Conservation (phyloP, 2,888 invertebrate genomes). For the Brachypalpus laphriformis region DNA sequence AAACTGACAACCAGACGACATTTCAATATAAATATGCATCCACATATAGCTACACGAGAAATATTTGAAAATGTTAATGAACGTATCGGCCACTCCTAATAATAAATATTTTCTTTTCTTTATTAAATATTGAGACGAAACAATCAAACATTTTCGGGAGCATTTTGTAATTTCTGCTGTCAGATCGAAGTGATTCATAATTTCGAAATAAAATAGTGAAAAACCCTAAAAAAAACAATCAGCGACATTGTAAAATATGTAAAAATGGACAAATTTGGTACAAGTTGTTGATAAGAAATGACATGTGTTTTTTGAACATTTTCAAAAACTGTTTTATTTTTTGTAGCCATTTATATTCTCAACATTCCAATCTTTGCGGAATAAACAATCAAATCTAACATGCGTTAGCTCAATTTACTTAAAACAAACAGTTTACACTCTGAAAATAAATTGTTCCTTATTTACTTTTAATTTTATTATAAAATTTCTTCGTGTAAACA, state of each 20-base stretch:
- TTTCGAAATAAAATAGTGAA: not conserved
- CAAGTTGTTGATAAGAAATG: not conserved
- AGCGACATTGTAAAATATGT: not conserved
- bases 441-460: not conserved
- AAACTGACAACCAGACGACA: slow-evolving; percentile 6
- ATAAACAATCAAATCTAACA: slow-evolving; percentile 3
- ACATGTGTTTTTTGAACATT: not conserved
- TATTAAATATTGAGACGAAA: not conserved
- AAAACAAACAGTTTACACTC: not conserved
- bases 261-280: not conserved
- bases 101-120: not conserved
- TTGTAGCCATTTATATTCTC: not conserved
- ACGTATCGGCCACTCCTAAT: not conserved
- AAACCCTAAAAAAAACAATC: not conserved
- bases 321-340: not conserved
- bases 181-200: not conserved
- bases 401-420: not conserved
- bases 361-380: not conserved
- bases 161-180: not conserved
- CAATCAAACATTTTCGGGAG: not conserved
- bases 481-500: slow-evolving; percentile 7
- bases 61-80: not conserved
- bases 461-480: slow-evolving; percentile 16
- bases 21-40: not conserved
- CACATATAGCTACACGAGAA: not conserved